Conservation (phyloP, 2,888 invertebrate species). For the Andrena trimmerana region DNA sequence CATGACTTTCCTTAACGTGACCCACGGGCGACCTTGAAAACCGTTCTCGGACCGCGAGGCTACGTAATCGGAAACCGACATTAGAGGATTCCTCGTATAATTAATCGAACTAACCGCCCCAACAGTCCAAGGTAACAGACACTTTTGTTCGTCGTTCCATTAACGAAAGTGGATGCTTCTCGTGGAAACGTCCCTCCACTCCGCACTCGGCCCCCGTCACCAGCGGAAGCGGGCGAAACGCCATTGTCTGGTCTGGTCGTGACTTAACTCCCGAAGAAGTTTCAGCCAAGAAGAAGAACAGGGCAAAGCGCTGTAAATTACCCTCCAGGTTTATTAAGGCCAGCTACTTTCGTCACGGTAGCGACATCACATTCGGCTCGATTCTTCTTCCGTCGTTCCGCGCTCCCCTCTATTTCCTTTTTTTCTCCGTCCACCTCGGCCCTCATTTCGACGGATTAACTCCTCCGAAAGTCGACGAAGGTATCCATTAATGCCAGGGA, state of each 20-base stretch:
- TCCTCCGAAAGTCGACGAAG: slow-evolving; percentile 43
- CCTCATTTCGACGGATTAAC: slow-evolving; percentile 63
- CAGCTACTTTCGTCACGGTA: slow-evolving; percentile 56
- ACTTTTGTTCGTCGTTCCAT: slow-evolving; percentile 30
- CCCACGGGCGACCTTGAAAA: not conserved
- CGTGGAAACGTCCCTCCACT: slow-evolving; percentile 1
- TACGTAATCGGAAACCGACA: not conserved
- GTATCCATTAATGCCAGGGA: slow-evolving; percentile 54
- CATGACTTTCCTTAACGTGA: too few relatives aligned
- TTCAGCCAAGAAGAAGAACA: slow-evolving; percentile 21
- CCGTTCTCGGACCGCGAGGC: not conserved
- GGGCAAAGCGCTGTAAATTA: slow-evolving; percentile 51
- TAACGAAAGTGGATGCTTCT: slow-evolving; percentile 33
- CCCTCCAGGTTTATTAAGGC: slow-evolving; percentile 60
- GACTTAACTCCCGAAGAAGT: slow-evolving; percentile 47
- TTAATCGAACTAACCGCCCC: slow-evolving; percentile 27
- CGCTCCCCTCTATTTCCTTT: not conserved
- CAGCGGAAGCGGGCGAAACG: slow-evolving; percentile 8
- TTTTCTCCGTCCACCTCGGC: slow-evolving; percentile 1
- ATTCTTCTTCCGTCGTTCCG: slow-evolving; percentile 7
- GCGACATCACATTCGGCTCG: slow-evolving; percentile 35
- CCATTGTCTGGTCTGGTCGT: slow-evolving; percentile 37
- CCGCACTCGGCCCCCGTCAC: not conserved
- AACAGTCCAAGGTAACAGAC: not conserved
- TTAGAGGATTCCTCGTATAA: not conserved